phyloP scores from a whole-genome alignment of 2,888 invertebrate species.

The Luffia ferchaultella region DNA sequence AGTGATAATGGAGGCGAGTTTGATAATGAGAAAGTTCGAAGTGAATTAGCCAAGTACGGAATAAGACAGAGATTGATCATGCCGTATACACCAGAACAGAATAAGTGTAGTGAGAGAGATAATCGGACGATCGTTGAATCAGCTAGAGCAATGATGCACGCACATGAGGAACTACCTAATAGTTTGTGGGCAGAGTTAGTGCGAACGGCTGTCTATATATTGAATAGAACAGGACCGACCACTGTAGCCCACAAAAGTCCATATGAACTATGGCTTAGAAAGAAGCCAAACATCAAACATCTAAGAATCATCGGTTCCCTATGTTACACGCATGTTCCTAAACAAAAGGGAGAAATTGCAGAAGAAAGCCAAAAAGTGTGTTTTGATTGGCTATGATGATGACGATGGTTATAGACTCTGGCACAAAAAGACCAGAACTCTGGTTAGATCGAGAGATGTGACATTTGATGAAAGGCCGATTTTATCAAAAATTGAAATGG shows the following conservation, averaged over 20 bases:
- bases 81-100: conserved; percentile 20
- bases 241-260: conserved; percentile 17
- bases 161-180: conserved; percentile 10
- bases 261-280: conserved; percentile 20
- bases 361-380: conserved; percentile 8
- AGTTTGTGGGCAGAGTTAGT: conserved; percentile 17
- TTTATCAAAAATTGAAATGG: no score
- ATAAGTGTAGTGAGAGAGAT: conserved; percentile 19
- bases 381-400: conserved; percentile 12
- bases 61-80: conserved; percentile 9
- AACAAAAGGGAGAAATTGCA: conserved; percentile 14
- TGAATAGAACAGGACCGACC: conserved; percentile 17
- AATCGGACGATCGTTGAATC: conserved; percentile 15
- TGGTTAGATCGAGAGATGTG: conserved; percentile 11
- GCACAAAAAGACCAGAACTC: neutral
- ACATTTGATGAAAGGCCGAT: no score
- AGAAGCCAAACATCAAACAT: conserved; percentile 12
- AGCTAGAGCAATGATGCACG: conserved; percentile 12
- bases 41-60: neutral
- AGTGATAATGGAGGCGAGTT: neutral
- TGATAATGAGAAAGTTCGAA: neutral
- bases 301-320: conserved; percentile 16
- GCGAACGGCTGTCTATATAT: conserved; percentile 13
- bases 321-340: conserved; percentile 15
- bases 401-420: neutral